A percentile compares a stretch with the other conserved stretches of the same genome.
Conservation (phyloP, 1,140 invertebrate genomes). For the Pollicipes pollicipes region DNA sequence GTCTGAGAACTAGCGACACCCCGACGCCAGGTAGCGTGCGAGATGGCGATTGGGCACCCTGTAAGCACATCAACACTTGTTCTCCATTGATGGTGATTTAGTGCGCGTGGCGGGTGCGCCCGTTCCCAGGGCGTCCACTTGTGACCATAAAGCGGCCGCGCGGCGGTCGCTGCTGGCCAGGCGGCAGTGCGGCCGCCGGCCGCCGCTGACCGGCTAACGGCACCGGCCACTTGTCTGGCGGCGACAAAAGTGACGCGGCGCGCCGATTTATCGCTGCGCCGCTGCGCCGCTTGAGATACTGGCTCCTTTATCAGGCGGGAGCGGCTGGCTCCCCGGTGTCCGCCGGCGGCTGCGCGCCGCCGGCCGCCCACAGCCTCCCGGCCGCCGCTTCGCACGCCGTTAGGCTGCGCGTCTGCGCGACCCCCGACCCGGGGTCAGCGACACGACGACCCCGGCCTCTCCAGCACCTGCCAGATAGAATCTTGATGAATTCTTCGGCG, state of each 20-base stretch:
- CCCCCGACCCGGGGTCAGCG: background rate
- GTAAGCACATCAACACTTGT: too few species aligned
- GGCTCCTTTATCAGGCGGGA: too few species aligned
- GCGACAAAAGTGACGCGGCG: background rate
- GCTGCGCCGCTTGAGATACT: background rate
- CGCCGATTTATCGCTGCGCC: background rate
- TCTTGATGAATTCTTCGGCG: background rate
- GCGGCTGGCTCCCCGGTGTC: background rate
- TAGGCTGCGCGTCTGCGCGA: background rate
- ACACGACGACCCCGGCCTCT: background rate
- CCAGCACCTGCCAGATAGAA: background rate
- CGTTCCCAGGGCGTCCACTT: too few species aligned
- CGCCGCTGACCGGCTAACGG: background rate
- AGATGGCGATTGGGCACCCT: too few species aligned
- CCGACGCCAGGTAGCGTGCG: too few species aligned
- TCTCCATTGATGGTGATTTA: too few species aligned
- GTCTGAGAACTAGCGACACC: too few species aligned
- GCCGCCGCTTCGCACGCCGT: background rate
- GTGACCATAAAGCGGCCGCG: too few species aligned
- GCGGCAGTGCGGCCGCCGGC: background rate
- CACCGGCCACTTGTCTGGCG: background rate
- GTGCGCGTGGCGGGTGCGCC: too few species aligned
- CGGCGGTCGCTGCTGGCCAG: background rate
- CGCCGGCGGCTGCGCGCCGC: too few species aligned
- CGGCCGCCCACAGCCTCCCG: too few species aligned